Percentiles rank a stretch among this genome's conserved stretches.
Conservation (phyloP, 2,113 vertebrate species). For the Phaethon lepturus region DNA sequence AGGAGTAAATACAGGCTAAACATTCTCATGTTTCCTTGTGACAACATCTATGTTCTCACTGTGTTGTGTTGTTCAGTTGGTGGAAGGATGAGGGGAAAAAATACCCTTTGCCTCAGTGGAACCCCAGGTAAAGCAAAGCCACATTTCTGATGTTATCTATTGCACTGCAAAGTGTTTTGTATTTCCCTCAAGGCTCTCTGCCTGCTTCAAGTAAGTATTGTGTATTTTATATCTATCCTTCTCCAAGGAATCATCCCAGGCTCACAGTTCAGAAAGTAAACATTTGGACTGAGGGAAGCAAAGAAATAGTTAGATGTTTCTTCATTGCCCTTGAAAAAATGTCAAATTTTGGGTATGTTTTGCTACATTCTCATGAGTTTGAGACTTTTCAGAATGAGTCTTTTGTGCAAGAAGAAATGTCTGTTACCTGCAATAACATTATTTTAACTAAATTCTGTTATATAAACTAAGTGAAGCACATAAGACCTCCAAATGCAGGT, state of each 20-base stretch:
- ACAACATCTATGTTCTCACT: neutral
- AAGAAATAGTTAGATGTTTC: neutral
- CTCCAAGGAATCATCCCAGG: slow-evolving; percentile 19
- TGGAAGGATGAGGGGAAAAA: neutral
- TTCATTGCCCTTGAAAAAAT: neutral
- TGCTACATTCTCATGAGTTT: neutral
- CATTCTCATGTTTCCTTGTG: neutral
- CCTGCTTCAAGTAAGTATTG: neutral
- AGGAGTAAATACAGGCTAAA: neutral
- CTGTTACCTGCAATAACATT: neutral
- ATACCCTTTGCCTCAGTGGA: neutral
- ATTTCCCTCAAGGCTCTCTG: slow-evolving; percentile 9
- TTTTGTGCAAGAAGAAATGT: neutral
- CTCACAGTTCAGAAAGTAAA: neutral
- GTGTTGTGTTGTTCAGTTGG: neutral
- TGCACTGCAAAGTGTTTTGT: neutral
- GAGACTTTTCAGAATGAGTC: neutral
- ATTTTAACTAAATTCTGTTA: too few relatives aligned
- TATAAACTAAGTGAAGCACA: neutral
- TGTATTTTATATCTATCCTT: slow-evolving; percentile 12
- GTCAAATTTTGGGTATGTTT: neutral
- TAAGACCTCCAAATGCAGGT: neutral
- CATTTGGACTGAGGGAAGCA: neutral
- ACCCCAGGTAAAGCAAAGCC: neutral
- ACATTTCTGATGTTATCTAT: slow-evolving; percentile 10